Conservation (phyloP, 2,113 vertebrate genomes). For the Catharus fuscescens region DNA sequence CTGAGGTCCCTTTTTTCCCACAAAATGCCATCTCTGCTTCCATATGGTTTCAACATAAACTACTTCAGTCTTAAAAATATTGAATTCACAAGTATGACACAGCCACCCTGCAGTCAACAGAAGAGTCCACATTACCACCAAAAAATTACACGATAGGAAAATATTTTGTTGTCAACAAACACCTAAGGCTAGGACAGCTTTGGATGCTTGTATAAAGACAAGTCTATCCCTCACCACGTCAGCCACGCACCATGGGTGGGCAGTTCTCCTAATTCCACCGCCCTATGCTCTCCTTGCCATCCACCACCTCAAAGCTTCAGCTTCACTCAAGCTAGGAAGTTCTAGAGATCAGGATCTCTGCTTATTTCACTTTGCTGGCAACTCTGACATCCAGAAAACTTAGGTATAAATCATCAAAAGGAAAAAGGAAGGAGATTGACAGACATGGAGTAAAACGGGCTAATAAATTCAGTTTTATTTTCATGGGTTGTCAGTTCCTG, state of each 20-base stretch:
- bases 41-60: not conserved
- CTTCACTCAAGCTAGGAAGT: not conserved
- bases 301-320: not conserved
- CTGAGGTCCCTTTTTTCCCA: not conserved
- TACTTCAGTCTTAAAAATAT: not conserved
- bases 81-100: not conserved
- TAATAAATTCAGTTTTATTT: conserved; percentile 20
- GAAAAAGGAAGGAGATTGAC: not conserved
- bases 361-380: not conserved
- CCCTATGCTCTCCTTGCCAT: not conserved
- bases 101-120: not conserved
- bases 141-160: not conserved
- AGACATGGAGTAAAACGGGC: not conserved
- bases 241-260: fast-evolving
- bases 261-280: not conserved
- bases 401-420: not conserved
- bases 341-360: not conserved
- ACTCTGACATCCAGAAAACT: not conserved
- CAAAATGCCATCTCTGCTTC: not conserved
- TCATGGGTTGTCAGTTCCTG: not conserved
- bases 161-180: not conserved
- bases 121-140: not conserved
- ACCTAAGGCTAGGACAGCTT: not conserved
- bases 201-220: not conserved
- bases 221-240: not conserved